Evolutionary conservation across 2,797 vertebrate species (phyloP).

Genomic region (Hylomyscus alleni): DNA sequence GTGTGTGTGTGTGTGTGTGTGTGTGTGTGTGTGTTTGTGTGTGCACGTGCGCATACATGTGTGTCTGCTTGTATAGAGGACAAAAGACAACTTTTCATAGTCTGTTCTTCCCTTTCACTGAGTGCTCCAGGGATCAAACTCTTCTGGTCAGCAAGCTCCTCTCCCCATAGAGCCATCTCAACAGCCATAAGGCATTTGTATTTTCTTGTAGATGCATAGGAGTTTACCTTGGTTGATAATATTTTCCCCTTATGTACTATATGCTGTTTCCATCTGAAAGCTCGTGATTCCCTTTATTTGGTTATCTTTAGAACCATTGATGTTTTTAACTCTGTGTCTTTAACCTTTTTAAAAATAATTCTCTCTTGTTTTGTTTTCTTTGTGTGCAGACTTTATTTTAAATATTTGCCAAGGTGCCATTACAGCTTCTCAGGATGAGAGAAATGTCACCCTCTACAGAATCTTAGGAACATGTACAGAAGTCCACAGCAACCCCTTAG

Average conservation of each 20-base stretch:
- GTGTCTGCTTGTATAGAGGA: neutral
- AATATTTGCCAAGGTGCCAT: neutral
- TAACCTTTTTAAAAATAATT: neutral
- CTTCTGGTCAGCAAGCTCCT: neutral
- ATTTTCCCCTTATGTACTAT: neutral
- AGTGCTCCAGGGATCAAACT: neutral
- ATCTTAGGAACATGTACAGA: no score
- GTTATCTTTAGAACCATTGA: neutral
- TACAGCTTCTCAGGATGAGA: neutral
- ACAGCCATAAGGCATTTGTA: neutral
- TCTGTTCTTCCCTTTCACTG: neutral
- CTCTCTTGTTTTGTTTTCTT: neutral
- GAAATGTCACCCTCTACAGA: neutral
- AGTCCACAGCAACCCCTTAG: no score
- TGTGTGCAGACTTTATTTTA: neutral
- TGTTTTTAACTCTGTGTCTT: slow-evolving; percentile 3
- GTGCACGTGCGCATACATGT: neutral
- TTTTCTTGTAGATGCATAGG: neutral
- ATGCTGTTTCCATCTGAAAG: neutral
- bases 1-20: neutral
- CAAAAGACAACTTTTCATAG: neutral
- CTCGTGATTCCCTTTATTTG: neutral
- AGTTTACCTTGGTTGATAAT: neutral
- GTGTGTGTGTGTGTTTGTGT: neutral
- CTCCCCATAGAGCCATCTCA: neutral